A percentile compares a stretch with the other conserved stretches of the same genome.
These are phyloP conservation scores for Dasysyrphus tricinctus DNA, from an alignment of 2,888 invertebrate species.

Conservation along the genomic window DNA sequence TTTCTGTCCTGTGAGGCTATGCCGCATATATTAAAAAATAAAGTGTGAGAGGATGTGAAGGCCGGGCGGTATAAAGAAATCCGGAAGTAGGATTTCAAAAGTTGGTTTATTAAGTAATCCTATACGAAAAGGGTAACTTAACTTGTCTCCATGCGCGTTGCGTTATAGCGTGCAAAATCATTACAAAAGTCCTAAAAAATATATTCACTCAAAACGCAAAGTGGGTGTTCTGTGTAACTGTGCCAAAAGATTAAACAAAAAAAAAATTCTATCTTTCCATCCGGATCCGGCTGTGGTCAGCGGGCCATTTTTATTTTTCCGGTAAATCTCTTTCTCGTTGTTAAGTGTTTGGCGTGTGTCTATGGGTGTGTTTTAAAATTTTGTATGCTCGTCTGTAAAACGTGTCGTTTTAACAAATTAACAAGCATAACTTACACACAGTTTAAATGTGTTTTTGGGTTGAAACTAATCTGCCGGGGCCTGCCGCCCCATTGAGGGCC, in stretches of 20 bases:
- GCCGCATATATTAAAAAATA: constrained; percentile 7
- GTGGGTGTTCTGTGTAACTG: constrained; percentile 34
- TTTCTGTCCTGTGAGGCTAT: not conserved
- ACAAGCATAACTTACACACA: constrained; percentile 75
- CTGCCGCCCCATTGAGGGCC: constrained; percentile 84
- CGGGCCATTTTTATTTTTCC: constrained; percentile 25
- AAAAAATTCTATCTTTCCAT: not conserved
- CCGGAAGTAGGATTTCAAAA: constrained; percentile 26
- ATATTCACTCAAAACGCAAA: constrained; percentile 8
- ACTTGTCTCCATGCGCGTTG: constrained; percentile 27
- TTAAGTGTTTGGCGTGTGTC: constrained; percentile 6
- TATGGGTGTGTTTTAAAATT: constrained; percentile 26
- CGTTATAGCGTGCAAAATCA: constrained; percentile 25
- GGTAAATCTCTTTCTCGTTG: constrained; percentile 11
- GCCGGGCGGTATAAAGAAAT: constrained; percentile 45
- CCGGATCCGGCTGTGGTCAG: constrained; percentile 19
- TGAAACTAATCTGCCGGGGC: constrained; percentile 80
- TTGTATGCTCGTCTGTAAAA: constrained; percentile 15
- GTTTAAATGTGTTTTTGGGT: constrained; percentile 83
- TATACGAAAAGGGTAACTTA: constrained; percentile 9
- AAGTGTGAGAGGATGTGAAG: constrained; percentile 37
- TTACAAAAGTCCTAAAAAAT: constrained; percentile 9
- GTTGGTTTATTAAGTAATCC: constrained; percentile 43
- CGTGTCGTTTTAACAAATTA: constrained; percentile 57
- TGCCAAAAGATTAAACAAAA: constrained; percentile 30